A percentile compares a stretch with the other conserved stretches of the same genome.
These are phyloP conservation scores for Muntiacus reevesi DNA, from an alignment of 2,113 vertebrate species.

Conservation along the genomic window DNA sequence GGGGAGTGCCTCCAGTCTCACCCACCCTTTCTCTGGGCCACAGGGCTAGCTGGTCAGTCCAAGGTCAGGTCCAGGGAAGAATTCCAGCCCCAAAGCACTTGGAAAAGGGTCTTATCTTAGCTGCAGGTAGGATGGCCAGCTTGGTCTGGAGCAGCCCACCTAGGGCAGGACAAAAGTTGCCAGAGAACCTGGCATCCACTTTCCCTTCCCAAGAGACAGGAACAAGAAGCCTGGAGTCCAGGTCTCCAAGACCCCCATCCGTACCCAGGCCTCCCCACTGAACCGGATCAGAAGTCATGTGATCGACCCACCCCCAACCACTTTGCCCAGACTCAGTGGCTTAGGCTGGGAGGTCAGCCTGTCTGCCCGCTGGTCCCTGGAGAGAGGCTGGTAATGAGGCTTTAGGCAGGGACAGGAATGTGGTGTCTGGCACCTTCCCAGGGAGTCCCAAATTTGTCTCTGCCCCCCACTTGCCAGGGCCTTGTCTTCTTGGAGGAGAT, in stretches of 20 bases:
- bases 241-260: neutral
- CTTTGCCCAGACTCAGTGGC: neutral
- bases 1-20: neutral
- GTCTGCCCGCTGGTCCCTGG: neutral
- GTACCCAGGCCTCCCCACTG: neutral
- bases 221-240: neutral
- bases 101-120: neutral
- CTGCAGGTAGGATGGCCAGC: neutral
- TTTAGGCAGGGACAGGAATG: neutral
- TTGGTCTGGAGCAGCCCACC: neutral
- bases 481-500: neutral
- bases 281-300: neutral
- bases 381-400: neutral
- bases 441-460: neutral
- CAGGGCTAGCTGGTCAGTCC: neutral
- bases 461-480: neutral
- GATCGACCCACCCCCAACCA: neutral
- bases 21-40: neutral
- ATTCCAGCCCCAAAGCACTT: neutral
- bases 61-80: neutral
- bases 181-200: neutral
- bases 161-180: neutral
- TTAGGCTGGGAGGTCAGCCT: neutral
- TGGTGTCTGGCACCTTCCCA: slow-evolving; percentile 36
- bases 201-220: neutral